These are phyloP conservation scores for Helleia helle DNA, from an alignment of 2,888 invertebrate species.

Conservation along the genomic window DNA sequence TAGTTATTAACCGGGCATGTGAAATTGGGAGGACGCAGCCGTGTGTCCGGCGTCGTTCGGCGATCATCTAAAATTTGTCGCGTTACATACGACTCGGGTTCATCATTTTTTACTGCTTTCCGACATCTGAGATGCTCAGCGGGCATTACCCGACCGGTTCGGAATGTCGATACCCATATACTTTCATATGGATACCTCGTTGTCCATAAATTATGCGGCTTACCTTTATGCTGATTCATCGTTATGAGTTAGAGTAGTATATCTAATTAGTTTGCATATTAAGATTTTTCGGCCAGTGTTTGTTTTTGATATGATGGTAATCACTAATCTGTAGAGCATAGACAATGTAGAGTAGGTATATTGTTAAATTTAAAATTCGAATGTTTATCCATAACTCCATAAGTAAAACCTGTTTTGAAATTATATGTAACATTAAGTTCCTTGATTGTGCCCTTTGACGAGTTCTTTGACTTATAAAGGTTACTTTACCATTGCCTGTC, in stretches of 20 bases:
- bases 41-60: slow-evolving; percentile 27
- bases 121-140: slow-evolving; percentile 32
- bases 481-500: no score
- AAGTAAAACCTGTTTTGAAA: background rate
- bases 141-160: slow-evolving; percentile 38
- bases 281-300: background rate
- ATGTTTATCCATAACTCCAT: background rate
- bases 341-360: background rate
- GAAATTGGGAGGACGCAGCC: slow-evolving; percentile 35
- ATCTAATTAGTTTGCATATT: slow-evolving; percentile 21
- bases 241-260: slow-evolving; percentile 32
- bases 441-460: no score
- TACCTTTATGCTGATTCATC: slow-evolving; percentile 48
- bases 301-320: background rate
- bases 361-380: background rate
- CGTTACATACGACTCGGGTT: slow-evolving; percentile 42
- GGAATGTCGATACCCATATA: slow-evolving; percentile 36
- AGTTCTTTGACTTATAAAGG: no score
- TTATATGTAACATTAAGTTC: background rate
- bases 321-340: background rate
- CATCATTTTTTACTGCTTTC: slow-evolving; percentile 41
- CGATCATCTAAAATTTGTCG: slow-evolving; percentile 55
- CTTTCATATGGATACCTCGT: slow-evolving; percentile 31
- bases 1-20: slow-evolving; percentile 48
- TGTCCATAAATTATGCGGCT: slow-evolving; percentile 30